phyloP scores from a whole-genome alignment of 2,888 invertebrate genomes.

The Barypeithes pellucidus region DNA sequence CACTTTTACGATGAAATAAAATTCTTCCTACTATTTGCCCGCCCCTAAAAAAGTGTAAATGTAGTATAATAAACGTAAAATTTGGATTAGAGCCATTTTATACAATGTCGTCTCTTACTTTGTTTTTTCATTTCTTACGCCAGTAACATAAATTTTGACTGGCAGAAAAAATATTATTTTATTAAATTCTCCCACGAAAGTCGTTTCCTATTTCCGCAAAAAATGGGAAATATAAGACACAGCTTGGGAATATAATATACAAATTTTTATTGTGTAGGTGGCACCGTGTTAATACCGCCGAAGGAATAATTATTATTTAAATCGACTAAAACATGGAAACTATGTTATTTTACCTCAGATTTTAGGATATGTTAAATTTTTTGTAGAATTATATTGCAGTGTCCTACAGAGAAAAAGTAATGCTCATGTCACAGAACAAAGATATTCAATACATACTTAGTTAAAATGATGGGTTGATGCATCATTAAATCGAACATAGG shows the following conservation, averaged over 20 bases:
- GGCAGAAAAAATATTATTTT: constrained; percentile 5
- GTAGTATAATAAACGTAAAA: constrained; percentile 38
- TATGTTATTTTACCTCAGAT: too few relatives aligned
- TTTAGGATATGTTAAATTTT: too few relatives aligned
- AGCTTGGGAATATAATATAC: neutral
- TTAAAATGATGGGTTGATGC: too few relatives aligned
- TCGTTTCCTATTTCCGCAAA: neutral
- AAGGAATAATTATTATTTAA: too few relatives aligned
- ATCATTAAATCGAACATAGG: too few relatives aligned
- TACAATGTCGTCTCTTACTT: constrained; percentile 37
- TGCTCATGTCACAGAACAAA: too few relatives aligned
- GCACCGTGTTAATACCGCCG: too few relatives aligned
- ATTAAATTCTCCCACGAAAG: constrained; percentile 1
- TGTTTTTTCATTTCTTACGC: constrained; percentile 19
- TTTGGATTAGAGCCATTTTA: constrained; percentile 40
- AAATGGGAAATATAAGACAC: neutral
- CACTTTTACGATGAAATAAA: constrained; percentile 36
- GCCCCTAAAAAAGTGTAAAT: constrained; percentile 40
- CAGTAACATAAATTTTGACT: constrained; percentile 13
- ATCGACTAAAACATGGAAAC: too few relatives aligned
- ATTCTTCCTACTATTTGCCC: constrained; percentile 35
- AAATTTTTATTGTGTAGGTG: neutral
- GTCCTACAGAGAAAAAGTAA: too few relatives aligned
- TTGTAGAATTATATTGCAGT: too few relatives aligned
- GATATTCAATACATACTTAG: too few relatives aligned